Evolutionary conservation across 2,888 invertebrate genomes (phyloP), one percentile per base, ranked within the genome.

Genomic region (Oconnorella tubifera): DNA sequence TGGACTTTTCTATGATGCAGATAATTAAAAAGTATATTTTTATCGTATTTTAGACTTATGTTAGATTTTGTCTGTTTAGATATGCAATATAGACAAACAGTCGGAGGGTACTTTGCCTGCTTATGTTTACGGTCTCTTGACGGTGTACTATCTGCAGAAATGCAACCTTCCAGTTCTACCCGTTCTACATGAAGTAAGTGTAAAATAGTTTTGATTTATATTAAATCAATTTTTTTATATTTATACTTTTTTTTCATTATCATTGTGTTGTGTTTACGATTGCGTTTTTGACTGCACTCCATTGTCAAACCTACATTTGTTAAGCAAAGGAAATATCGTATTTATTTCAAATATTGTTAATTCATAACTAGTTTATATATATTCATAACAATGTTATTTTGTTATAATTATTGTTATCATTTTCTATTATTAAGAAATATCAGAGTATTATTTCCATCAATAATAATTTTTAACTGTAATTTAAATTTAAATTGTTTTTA

Each of bases 91-190:
- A 40, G 85, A 85, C 71, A 75, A 81, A 40, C 83, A 82, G 67
- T 77, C 80, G 25, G 75, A 77, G 57, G 85, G 85, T 4, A 83
- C 83, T 19, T 76, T 85, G 51, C 85, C 85, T 1, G 75, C 84
- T 1, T 83, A 84, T 70, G 81, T 82, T 33, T 83, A 82, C 72
- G 76, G 80, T 32, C 67, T 86, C 49, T 80, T 86, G 82, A 79
- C 84, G 0, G 77, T 86, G 4, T 84, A 83, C 73, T 85, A 79
- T 72, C 77, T 86, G 56, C 86, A 86, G 71, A 82, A 83, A 67
- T 68, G 74, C 33, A 66, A 68, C 2, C 76, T 74, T 2, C 78
- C 77, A 2, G 76, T 83, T 1, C 75, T 85, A 33, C 85, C 85
- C 25, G 81, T 84, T 29, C 74, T 86, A 4, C 83, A 84, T 67